Percentiles rank a stretch among this genome's conserved stretches.
Evolutionary conservation across 2,888 invertebrate genomes (phyloP).

Genomic region (Frankliniella intonsa): DNA sequence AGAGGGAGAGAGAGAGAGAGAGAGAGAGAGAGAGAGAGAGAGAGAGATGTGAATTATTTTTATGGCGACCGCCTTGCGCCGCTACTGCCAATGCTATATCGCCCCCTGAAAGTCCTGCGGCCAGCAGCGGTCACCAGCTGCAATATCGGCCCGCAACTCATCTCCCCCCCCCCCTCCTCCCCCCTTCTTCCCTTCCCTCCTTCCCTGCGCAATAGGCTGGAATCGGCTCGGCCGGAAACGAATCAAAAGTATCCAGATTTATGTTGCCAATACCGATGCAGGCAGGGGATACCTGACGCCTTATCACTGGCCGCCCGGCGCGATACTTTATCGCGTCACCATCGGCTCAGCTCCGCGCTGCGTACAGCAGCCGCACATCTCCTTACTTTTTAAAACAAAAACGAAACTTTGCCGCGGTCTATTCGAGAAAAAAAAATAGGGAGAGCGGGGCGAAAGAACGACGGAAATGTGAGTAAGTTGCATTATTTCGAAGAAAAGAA

Average conservation of each 20-base stretch:
- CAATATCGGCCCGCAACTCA: neutral
- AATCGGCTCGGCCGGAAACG: neutral
- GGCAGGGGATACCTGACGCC: neutral
- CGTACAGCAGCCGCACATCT: no score
- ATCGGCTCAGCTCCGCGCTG: no score
- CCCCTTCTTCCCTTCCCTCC: neutral
- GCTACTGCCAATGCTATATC: conserved; percentile 20
- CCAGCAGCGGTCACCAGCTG: conserved; percentile 10
- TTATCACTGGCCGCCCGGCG: no score
- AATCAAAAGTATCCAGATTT: conserved; percentile 25
- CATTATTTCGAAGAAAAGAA: no score
- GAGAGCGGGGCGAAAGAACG: no score
- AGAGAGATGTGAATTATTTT: conserved; percentile 16
- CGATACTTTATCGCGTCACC: no score
- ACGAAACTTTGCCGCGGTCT: no score
- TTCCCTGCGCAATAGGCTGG: neutral
- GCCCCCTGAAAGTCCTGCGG: neutral
- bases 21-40: no score
- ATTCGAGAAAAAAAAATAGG: no score
- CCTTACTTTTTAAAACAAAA: no score
- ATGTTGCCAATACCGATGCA: conserved; percentile 14
- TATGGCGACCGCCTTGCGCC: neutral
- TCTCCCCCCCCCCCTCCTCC: conserved; percentile 1
- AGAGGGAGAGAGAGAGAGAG: neutral
- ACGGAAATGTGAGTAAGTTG: no score